phyloP scores from a whole-genome alignment of 2,888 invertebrate species.

The Plebejus argus region DNA sequence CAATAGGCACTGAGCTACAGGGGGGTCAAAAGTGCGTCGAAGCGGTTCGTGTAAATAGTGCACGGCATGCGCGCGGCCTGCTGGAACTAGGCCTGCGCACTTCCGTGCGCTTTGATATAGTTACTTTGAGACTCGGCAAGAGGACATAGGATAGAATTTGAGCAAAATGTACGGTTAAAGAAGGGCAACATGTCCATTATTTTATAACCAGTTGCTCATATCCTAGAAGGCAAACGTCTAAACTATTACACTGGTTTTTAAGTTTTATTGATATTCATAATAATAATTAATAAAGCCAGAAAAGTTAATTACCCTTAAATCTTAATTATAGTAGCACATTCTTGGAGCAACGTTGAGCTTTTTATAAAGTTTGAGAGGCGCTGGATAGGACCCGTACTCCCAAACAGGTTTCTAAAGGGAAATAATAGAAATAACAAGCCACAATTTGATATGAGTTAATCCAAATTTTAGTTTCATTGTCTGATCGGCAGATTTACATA shows the following conservation, averaged over 20 bases:
- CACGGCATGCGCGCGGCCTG: no score
- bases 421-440: slow-evolving; percentile 59
- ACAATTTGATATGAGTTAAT: slow-evolving; percentile 63
- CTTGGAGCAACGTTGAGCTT: not conserved
- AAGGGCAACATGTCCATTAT: no score
- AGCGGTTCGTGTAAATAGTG: no score
- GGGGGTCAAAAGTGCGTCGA: no score
- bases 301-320: not conserved
- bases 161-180: no score
- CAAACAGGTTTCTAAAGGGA: slow-evolving; percentile 66
- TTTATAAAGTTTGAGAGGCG: slow-evolving; percentile 55
- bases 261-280: not conserved
- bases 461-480: slow-evolving; percentile 49
- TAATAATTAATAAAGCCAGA: not conserved
- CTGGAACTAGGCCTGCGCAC: no score
- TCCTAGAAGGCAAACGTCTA: not conserved
- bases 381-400: slow-evolving; percentile 57
- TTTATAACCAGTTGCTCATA: not conserved
- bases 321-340: no score
- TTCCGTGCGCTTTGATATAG: no score
- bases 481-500: not conserved
- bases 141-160: no score
- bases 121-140: no score
- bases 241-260: not conserved
- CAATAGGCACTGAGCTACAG: no score